Evolutionary conservation across 2,888 invertebrate species (phyloP).

Genomic region (Spodoptera littoralis): DNA sequence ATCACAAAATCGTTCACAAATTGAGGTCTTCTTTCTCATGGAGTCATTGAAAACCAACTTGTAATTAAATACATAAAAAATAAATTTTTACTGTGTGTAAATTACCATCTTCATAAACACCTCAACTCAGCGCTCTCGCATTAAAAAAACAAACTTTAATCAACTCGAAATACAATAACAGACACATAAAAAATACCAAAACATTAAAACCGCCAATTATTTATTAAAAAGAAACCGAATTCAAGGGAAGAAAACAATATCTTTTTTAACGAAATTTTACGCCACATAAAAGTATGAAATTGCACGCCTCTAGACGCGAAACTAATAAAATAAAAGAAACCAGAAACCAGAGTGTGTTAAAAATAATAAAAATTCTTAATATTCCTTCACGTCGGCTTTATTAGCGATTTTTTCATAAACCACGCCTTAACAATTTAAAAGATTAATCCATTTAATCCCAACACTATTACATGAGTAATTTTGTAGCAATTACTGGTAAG

Average conservation of each 20-base stretch:
- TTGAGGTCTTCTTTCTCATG: too few species aligned
- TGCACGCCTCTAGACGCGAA: constrained; percentile 28
- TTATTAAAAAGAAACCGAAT: constrained; percentile 6
- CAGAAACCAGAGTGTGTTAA: constrained; percentile 30
- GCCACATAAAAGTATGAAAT: constrained; percentile 50
- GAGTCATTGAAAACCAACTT: too few species aligned
- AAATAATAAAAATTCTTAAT: constrained; percentile 47
- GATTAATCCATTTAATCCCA: constrained; percentile 44
- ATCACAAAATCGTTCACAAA: too few species aligned
- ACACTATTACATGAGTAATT: constrained; percentile 43
- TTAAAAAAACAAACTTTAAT: constrained; percentile 1
- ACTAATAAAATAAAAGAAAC: constrained; percentile 38
- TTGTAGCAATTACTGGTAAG: constrained; percentile 38
- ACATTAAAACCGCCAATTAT: constrained; percentile 9
- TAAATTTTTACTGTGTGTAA: too few species aligned
- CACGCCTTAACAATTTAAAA: constrained; percentile 31
- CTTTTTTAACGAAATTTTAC: constrained; percentile 37
- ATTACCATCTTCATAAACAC: not conserved
- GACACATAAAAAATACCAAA: not conserved
- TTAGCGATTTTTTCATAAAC: constrained; percentile 31
- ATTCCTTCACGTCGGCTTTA: constrained; percentile 20
- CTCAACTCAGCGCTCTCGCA: not conserved
- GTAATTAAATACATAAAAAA: too few species aligned
- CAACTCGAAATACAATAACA: constrained; percentile 1
- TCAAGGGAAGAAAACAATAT: constrained; percentile 24